Evolutionary conservation across 2,113 vertebrate genomes (phyloP).

Genomic region (Hippocampus comes): DNA sequence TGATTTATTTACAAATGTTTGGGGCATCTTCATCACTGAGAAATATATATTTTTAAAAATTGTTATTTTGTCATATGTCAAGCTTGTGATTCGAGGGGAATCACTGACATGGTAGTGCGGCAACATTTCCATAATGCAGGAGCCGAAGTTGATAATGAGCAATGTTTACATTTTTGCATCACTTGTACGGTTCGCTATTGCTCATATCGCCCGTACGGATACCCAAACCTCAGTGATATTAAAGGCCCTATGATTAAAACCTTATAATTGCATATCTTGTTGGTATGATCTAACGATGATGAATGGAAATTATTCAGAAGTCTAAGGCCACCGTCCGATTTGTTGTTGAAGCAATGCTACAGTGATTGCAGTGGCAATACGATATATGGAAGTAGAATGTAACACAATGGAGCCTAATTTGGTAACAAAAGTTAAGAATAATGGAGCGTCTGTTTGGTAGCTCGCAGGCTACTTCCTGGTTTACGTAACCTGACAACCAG

Average conservation of each 20-base stretch:
- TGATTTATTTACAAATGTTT: neutral
- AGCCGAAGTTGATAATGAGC: no score
- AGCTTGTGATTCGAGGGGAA: neutral
- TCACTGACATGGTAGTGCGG: neutral
- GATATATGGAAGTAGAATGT: no score
- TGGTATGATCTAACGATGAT: neutral
- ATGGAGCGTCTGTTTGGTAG: neutral
- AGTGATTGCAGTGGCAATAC: no score
- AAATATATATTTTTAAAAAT: neutral
- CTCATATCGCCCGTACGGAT: no score
- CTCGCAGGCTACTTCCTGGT: neutral
- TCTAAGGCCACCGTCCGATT: neutral
- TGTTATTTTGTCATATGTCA: neutral
- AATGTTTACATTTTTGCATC: no score
- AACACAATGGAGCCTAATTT: no score
- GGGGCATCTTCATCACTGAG: neutral
- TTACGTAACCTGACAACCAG: no score
- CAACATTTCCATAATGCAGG: no score
- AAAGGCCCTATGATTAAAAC: neutral
- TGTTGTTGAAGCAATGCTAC: neutral
- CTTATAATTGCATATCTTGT: neutral
- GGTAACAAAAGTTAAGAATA: no score
- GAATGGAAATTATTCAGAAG: neutral
- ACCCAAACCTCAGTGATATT: no score
- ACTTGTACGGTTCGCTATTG: no score